Base-by-base conservation (phyloP, 1,140 invertebrate species). In the Drosophila busckii region DNA sequence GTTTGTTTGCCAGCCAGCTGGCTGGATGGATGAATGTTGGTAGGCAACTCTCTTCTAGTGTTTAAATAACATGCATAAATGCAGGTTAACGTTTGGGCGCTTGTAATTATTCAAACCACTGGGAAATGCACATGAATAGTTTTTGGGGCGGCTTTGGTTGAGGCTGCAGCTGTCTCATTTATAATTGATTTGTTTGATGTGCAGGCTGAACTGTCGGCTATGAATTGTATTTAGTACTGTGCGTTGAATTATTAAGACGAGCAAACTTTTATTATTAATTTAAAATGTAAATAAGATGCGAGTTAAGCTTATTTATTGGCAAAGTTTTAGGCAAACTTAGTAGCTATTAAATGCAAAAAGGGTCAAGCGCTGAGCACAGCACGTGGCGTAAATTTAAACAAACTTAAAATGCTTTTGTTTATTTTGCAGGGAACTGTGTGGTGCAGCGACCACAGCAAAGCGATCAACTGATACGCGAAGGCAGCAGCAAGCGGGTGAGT, bases 361-460 rank as follows among this genome's bases (percentile, higher is more conserved):
- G n/a, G n/a, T n/a, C n/a, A n/a, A n/a, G n/a, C n/a, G n/a, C n/a
- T n/a, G n/a, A n/a, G n/a, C n/a, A n/a, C n/a, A n/a, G n/a, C n/a
- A n/a, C n/a, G n/a, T n/a, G n/a, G n/a, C n/a, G n/a, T n/a, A n/a
- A n/a, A n/a, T n/a, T n/a, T n/a, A n/a, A n/a, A n/a, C n/a, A n/a
- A n/a, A n/a, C n/a, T n/a, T n/a, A n/a, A n/a, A n/a, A n/a, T n/a
- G n/a, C n/a, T 40, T 19, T 3, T 53, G 82, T 70, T 61, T 69
- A 4, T 8, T 88, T 89, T 28, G n/a, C 85, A 94, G 93, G 90
- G 85, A 95, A 92, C 78, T 96, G 95, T 86, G 91, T 94, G 28
- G 92, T 95, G 29, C 93, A 94, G 88, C 92, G 94, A 70, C 92
- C 93, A 15, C 92, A 92, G 40, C 91, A 93, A 70, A 90, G 90